Percentiles rank a stretch among this genome's conserved stretches.
Conservation (phyloP, 2,888 invertebrate genomes). For the Chesias legatella region DNA sequence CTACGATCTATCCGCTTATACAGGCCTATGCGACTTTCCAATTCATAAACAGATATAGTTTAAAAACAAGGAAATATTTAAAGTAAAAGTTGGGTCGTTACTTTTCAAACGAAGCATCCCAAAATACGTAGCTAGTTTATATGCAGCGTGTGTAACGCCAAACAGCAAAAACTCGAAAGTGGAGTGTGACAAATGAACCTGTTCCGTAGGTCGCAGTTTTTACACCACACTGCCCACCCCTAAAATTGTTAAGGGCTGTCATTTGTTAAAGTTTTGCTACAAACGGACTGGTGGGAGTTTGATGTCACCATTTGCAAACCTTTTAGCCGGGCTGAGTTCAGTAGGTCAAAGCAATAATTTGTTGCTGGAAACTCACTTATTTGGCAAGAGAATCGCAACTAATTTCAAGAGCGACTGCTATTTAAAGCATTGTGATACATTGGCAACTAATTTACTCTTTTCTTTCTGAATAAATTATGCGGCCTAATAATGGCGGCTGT, state of each 20-base stretch:
- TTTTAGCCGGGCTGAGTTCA: neutral
- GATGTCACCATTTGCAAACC: neutral
- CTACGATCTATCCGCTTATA: no score
- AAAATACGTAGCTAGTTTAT: constrained; percentile 11
- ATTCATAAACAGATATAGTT: neutral
- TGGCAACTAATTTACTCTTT: no score
- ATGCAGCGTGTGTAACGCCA: constrained; percentile 11
- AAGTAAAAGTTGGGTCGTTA: constrained; percentile 12
- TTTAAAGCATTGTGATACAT: no score
- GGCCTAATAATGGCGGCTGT: no score
- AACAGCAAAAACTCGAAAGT: constrained; percentile 20
- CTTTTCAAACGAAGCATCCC: constrained; percentile 3
- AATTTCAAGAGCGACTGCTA: no score
- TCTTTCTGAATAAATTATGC: no score
- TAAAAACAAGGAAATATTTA: constrained; percentile 7
- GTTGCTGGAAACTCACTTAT: no score
- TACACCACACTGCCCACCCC: constrained; percentile 10
- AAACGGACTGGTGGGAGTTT: neutral
- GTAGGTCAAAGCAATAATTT: no score
- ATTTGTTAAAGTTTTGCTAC: constrained; percentile 11
- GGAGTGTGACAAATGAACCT: constrained; percentile 24
- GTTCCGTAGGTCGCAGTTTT: constrained; percentile 18
- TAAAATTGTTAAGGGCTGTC: constrained; percentile 18
- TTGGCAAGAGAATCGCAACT: no score
- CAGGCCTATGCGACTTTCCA: no score